Evolutionary conservation across 2,113 vertebrate genomes (phyloP), one percentile per base, ranked within the genome.

Genomic region (Oreocharis arfaki): DNA sequence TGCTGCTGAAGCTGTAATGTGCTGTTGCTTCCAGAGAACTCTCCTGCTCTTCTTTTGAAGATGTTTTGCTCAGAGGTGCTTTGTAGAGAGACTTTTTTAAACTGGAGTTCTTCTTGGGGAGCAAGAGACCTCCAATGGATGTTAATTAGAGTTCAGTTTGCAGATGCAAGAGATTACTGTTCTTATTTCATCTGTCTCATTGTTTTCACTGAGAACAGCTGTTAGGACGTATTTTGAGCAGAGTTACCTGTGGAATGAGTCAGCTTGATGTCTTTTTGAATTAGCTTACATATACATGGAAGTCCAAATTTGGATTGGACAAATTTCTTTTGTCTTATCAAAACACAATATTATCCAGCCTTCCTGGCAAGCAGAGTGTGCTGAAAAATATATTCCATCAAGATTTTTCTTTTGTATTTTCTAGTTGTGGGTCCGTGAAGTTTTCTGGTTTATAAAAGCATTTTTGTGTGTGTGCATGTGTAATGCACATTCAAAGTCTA

Each of bases 61-160:
- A 56, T 76, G 15, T 83, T 90, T 93, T 91, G 73, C 90, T 96
- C 76, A 15, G 50, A 95, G 82, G 50, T 90, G 61, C 73, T 96
- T 91, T 94, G 79, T 73, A 63, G 47, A 68, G 84, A 94, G 93
- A 80, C 69, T 92, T 89, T 75, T 64, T 73, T 87, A 92, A 82
- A 90, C 86, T 89, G 84, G 94, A 93, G 90, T 89, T 96, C 95
- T 93, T 96, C 77, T 95, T 63, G 61, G 95, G 91, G 90, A 97
- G 89, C 82, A 96, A 88, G 90, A 97, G 95, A 96, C 91, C 69
- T 94, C 73, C 35, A 7, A 96, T 94, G 76, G 92, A 96, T 92
- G 69, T 85, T 96, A 97, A 97, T 95, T 96, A 94, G 90, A 96
- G 92, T 95, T 97, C 89, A 83, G 63, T 90, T 91, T 94, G 57